Conservation (phyloP, 2,888 invertebrate genomes). For the Argyresthia goedartella region DNA sequence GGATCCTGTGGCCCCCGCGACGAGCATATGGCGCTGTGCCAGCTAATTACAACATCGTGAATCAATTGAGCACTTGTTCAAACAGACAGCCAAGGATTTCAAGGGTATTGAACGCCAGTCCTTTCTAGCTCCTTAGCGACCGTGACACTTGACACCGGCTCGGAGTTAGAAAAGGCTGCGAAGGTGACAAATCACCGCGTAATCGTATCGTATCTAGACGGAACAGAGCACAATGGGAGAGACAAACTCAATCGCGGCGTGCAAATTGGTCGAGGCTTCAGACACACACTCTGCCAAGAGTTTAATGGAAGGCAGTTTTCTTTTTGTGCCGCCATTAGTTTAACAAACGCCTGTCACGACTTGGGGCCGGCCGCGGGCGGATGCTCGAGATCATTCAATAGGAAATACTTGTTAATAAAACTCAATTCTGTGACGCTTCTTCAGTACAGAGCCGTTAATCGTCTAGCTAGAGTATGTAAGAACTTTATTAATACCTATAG, state of each 20-base stretch:
- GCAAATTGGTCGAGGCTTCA: constrained; percentile 53
- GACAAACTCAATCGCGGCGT: constrained; percentile 45
- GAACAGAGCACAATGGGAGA: constrained; percentile 42
- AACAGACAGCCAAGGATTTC: neutral
- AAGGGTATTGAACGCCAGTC: no score
- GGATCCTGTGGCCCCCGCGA: constrained; percentile 49
- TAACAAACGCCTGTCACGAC: constrained; percentile 62
- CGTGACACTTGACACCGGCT: neutral
- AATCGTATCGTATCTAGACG: constrained; percentile 21
- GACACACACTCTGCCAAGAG: constrained; percentile 33
- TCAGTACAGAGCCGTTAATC: constrained; percentile 1
- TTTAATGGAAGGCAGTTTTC: constrained; percentile 47
- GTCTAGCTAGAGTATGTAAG: neutral
- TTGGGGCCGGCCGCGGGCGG: constrained; percentile 27
- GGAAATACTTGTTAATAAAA: constrained; percentile 2
- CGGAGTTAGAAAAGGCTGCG: neutral
- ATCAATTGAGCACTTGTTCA: neutral
- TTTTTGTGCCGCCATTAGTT: constrained; percentile 54
- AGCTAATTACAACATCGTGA: constrained; percentile 58
- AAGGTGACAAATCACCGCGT: constrained; percentile 13
- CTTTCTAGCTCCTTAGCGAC: neutral
- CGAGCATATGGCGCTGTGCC: constrained; percentile 52
- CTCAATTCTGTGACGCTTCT: constrained; percentile 6
- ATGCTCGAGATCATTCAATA: constrained; percentile 3
- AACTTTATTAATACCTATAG: neutral